Evolutionary conservation across 2,113 vertebrate species (phyloP), one percentile per base, ranked within the genome.

Genomic region (Madoqua kirkii): DNA sequence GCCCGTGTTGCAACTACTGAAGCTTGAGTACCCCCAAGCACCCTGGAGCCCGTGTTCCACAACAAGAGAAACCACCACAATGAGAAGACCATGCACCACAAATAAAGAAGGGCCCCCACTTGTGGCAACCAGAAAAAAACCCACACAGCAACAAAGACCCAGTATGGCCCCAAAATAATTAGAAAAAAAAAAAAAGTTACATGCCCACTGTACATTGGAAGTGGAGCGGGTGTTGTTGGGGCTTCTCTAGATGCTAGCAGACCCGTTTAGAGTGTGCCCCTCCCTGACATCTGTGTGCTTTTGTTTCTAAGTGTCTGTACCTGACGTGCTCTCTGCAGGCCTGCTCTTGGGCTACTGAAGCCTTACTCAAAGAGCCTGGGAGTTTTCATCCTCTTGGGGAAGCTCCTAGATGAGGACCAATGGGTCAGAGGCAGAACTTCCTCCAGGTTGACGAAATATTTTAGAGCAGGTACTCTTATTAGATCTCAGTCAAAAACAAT

Each of bases 191-290:
- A 36, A 76, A 74, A 74, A n/a, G 15, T n/a, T 25, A 74, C 36
- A 74, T 5, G 1, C 36, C 36, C 23, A 11, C 82, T 87, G 48
- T 40, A 3, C 9, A 0, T 5, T 12, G 13, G 33, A 12, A 60
- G 21, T 57, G 14, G 36, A 55, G 45, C 4, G 3, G 36, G 48
- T 12, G 4, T 17, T 17, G 50, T 45, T 1, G 0, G 45, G 3
- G 4, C 62, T 21, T 15, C 36, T 59, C 55, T 33, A 29, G 76
- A 83, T 16, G 23, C 12, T 43, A 59, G 50, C 76, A 33, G 29
- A 9, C 7, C 12, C 15, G 36, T 74, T 33, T 7, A 11, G 6
- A 29, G n/a, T 3, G 0, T 5, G 3, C 78, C 43, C 23, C 10
- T 82, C 27, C 17, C 19, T 15, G 40, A 23, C 2, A 2, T 29